These are phyloP conservation scores for Heterocephalus glaber DNA, from an alignment of 2,113 vertebrate genomes.

Conservation along the genomic window DNA sequence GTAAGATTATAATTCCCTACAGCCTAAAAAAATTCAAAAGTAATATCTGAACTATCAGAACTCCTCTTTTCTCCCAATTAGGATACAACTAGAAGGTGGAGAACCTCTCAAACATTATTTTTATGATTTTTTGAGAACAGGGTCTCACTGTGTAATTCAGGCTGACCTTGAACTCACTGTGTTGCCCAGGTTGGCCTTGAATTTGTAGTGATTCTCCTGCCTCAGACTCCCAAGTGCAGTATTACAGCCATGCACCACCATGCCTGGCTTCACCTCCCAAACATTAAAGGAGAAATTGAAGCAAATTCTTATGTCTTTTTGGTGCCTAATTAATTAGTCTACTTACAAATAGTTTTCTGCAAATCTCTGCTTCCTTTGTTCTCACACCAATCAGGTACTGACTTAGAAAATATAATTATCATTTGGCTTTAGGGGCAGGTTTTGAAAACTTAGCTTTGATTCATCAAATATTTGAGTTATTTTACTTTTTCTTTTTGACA, in stretches of 20 bases:
- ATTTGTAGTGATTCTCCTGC: neutral
- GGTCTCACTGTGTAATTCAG: neutral
- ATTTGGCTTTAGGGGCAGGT: neutral
- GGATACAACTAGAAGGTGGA: neutral
- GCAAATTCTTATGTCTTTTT: neutral
- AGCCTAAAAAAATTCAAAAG: slow-evolving; percentile 39
- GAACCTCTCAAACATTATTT: neutral
- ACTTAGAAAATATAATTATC: slow-evolving; percentile 40
- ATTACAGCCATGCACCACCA: neutral
- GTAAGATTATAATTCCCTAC: neutral
- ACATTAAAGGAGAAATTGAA: slow-evolving; percentile 48
- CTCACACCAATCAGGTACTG: slow-evolving; percentile 9
- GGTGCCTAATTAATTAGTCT: slow-evolving; percentile 32
- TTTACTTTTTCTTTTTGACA: slow-evolving; percentile 31
- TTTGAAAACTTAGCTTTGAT: slow-evolving; percentile 42
- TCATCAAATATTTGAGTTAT: slow-evolving; percentile 40
- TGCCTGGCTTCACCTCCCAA: neutral
- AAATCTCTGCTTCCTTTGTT: slow-evolving; percentile 18
- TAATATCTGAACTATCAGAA: slow-evolving; percentile 29
- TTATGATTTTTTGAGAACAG: neutral
- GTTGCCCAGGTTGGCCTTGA: neutral
- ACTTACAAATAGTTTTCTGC: neutral
- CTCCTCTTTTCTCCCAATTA: slow-evolving; percentile 24
- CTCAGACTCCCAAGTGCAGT: neutral
- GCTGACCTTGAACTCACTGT: neutral